Evolutionary conservation across 2,888 invertebrate genomes (phyloP).

Genomic region (Abrostola triplasia): DNA sequence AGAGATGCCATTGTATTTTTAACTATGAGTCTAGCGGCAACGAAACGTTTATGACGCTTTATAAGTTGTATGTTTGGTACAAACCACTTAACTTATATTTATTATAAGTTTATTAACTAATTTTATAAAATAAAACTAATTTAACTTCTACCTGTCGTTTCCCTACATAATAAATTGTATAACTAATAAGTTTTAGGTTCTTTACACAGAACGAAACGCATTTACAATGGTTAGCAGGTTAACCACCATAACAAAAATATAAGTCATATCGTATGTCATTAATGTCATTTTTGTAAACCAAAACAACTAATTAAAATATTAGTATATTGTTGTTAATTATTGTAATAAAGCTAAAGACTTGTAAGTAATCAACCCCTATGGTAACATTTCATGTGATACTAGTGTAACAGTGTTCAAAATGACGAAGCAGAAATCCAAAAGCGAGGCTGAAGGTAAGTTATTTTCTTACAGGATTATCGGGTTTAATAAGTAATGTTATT

Average conservation of each 20-base stretch:
- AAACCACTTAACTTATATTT: too few relatives aligned
- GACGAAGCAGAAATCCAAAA: slow-evolving; percentile 57
- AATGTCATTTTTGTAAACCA: slow-evolving; percentile 10
- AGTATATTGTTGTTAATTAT: background rate
- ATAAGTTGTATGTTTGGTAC: too few relatives aligned
- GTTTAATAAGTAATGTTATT: background rate
- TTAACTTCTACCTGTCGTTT: too few relatives aligned
- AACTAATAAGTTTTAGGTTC: background rate
- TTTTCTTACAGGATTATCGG: background rate
- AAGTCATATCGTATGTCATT: background rate
- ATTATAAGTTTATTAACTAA: too few relatives aligned
- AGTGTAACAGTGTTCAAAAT: slow-evolving; percentile 45
- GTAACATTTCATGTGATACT: slow-evolving; percentile 10
- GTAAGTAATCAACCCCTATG: background rate
- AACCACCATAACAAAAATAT: background rate
- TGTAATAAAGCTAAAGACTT: background rate
- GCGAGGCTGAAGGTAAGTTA: slow-evolving; percentile 66
- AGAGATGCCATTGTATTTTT: background rate
- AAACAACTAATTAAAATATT: slow-evolving; percentile 5
- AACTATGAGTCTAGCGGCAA: background rate
- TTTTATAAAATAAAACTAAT: too few relatives aligned
- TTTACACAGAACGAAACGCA: background rate
- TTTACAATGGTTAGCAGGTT: background rate
- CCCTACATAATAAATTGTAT: too few relatives aligned
- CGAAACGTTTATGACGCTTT: slow-evolving; percentile 17